These are phyloP conservation scores for Caenorhabditis brenneri DNA, from an alignment of 1,140 invertebrate genomes.

Conservation along the genomic window DNA sequence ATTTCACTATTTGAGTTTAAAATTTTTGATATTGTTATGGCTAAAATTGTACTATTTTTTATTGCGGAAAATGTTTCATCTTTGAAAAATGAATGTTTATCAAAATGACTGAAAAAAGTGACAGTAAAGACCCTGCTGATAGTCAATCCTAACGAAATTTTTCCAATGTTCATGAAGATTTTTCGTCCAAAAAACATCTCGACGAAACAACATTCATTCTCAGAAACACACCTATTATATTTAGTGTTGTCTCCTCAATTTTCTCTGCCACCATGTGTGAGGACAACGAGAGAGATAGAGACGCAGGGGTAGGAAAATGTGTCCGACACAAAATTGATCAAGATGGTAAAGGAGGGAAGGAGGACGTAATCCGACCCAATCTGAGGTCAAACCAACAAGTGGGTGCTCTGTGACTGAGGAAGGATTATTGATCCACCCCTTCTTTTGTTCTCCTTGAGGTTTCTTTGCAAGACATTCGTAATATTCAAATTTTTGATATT, in stretches of 20 bases:
- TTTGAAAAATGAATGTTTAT: too few relatives aligned
- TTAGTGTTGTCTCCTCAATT: neutral
- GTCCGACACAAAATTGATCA: slow-evolving; percentile 21
- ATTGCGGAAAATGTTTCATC: too few relatives aligned
- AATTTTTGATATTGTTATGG: too few relatives aligned
- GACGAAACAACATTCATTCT: too few relatives aligned
- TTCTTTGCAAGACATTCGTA: neutral
- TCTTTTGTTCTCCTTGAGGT: neutral
- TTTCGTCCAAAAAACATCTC: too few relatives aligned
- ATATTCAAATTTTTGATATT: neutral
- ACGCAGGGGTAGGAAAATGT: neutral
- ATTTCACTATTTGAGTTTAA: neutral
- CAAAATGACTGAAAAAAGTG: too few relatives aligned
- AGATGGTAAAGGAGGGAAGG: neutral
- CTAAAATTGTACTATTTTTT: too few relatives aligned
- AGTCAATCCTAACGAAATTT: too few relatives aligned
- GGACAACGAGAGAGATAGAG: neutral
- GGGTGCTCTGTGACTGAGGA: neutral
- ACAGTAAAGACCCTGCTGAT: too few relatives aligned
- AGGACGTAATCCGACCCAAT: neutral
- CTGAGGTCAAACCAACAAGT: neutral
- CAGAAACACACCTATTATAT: neutral
- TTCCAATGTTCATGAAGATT: too few relatives aligned
- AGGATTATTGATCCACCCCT: neutral
- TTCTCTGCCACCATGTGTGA: neutral